Base-by-base conservation (phyloP, 2,888 invertebrate genomes). In the Nasonovia ribisnigri region DNA sequence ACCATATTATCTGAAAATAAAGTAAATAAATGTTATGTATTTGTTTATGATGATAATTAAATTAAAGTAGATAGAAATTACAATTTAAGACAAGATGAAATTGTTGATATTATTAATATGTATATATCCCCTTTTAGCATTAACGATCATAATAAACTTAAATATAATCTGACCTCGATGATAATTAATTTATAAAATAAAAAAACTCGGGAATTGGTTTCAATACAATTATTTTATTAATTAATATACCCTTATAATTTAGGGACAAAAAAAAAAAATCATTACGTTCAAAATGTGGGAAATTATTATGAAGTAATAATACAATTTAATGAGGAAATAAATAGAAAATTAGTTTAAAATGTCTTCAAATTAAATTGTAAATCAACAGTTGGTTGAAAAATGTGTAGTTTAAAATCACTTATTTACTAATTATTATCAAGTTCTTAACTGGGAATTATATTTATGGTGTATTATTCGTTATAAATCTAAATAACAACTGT, bases 1-100 rank as follows among this genome's bases (percentile, higher is more conserved):
- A 93, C 93, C 93, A 93, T 90, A 90, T 29, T 16, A 93, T 84
- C 93, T 93, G 60, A 60, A 92, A 86, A 57, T 26, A 46, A 46
- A 46, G 29, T 46, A 46, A 60, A 60, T n/a, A n/a, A 10, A 90
- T 20, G 13, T 20, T 57, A 29, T 43, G 29, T 16, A 60, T 29
- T 67, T 86, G 16, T 57, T n/a, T 16, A 13, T 84, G 13, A 26
- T 2, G 43, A 57, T 46, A 57, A 43, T 6, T n/a, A 24, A 86
- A 46, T 46, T 20, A 91, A 86, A 10, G 13, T 67, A 84, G 0
- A 36, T 29, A 36, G 36, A 20, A n/a, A 16, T 5, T 36, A 77
- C 20, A 36, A 20, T 20, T 77, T 36, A 77, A 77, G 20, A 77
- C 36, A 20, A 11, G 20, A 20, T 36, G 6, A 77, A 36, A 36